Percentiles rank a stretch among this genome's conserved stretches.
phyloP scores from a whole-genome alignment of 2,113 vertebrate genomes.

The Nanorana parkeri region DNA sequence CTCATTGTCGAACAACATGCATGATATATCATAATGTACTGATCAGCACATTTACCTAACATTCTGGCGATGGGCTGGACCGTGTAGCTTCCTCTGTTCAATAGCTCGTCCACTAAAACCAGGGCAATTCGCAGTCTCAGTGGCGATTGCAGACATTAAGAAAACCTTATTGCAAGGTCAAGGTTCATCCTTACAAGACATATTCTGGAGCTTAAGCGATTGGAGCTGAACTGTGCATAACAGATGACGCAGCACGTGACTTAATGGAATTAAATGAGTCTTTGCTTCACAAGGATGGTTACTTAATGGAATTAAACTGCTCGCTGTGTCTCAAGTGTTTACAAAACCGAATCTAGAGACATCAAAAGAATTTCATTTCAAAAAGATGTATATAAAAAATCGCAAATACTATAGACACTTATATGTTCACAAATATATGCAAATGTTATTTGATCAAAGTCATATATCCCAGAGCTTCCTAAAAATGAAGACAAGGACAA shows the following conservation, averaged over 20 bases:
- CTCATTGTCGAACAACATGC: slow-evolving; percentile 57
- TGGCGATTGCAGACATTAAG: slow-evolving; percentile 55
- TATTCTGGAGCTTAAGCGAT: slow-evolving; percentile 36
- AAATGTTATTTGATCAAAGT: too few species aligned
- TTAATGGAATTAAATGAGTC: neutral
- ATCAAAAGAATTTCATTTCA: neutral
- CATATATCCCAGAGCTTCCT: neutral
- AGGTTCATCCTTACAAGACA: slow-evolving; percentile 53
- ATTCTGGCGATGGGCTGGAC: slow-evolving; percentile 66
- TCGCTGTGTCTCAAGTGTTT: neutral
- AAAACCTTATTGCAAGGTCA: slow-evolving; percentile 74
- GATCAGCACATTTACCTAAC: slow-evolving; percentile 69
- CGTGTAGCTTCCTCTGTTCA: slow-evolving; percentile 60
- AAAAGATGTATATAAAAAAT: neutral
- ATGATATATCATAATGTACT: slow-evolving; percentile 43
- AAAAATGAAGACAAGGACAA: neutral
- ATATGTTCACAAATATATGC: too few species aligned
- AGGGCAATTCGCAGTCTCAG: slow-evolving; percentile 42
- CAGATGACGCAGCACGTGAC: slow-evolving; percentile 19
- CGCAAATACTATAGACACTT: too few species aligned
- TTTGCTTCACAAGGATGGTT: neutral
- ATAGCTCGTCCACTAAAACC: slow-evolving; percentile 56
- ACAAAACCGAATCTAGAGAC: neutral
- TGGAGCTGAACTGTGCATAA: slow-evolving; percentile 10
- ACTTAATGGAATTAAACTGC: slow-evolving; percentile 44